These are phyloP conservation scores for Agapornis canus DNA, from an alignment of 2,797 vertebrate species.

Conservation along the genomic window DNA sequence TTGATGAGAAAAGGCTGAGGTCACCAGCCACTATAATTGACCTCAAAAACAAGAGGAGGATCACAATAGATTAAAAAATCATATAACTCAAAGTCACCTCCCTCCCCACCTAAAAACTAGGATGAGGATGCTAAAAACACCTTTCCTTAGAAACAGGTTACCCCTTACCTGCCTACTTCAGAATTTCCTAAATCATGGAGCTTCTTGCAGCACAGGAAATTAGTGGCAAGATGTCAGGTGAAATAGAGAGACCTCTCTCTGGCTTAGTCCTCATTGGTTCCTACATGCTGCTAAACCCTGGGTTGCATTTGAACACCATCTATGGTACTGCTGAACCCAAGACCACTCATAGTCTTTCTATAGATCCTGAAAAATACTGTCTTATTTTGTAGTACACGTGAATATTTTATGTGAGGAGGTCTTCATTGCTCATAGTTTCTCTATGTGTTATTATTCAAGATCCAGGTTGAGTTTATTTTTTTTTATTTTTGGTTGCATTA, in stretches of 20 bases:
- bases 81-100: not conserved
- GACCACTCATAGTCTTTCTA: not conserved
- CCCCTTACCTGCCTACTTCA: not conserved
- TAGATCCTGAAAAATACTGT: not conserved
- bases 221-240: not conserved
- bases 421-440: not conserved
- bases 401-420: not conserved
- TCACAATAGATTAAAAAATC: not conserved
- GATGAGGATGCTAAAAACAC: not conserved
- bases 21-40: not conserved
- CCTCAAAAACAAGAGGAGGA: not conserved
- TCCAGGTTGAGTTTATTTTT: not conserved
- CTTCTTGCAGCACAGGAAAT: not conserved
- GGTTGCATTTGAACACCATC: not conserved
- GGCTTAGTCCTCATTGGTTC: not conserved
- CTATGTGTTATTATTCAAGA: conserved; percentile 3
- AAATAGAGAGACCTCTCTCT: not conserved
- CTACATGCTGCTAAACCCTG: not conserved
- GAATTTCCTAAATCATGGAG: not conserved
- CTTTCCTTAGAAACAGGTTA: not conserved
- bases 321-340: not conserved
- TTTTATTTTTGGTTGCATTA: not conserved
- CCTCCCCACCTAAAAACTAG: not conserved
- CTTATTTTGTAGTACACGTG: not conserved
- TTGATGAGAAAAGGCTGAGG: not conserved